Evolutionary conservation across 2,888 invertebrate species (phyloP).

Genomic region (Mycogona germanica): DNA sequence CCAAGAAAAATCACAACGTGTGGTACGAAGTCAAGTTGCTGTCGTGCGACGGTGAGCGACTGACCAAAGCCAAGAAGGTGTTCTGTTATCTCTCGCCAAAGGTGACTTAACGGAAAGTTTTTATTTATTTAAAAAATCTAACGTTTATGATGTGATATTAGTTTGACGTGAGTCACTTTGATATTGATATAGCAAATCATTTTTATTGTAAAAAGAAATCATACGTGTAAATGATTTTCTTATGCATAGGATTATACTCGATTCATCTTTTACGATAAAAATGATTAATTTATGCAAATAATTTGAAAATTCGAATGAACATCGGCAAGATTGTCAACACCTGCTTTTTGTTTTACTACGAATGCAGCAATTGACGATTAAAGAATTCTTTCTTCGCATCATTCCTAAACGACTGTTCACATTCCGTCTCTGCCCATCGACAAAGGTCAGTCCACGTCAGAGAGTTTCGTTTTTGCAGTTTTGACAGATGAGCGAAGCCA

Average conservation of each 20-base stretch:
- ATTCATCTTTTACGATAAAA: no score
- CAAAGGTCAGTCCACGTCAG: conserved; percentile 44
- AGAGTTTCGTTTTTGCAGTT: background rate
- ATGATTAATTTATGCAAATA: no score
- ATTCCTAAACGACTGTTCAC: conserved; percentile 84
- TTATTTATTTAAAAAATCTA: no score
- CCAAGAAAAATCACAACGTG: conserved; percentile 69
- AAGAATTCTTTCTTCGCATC: conserved; percentile 84
- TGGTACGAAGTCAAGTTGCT: conserved; percentile 66
- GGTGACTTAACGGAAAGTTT: conserved; percentile 27
- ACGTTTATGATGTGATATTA: background rate
- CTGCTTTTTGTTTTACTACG: conserved; percentile 17
- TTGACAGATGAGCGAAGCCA: background rate
- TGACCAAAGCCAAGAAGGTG: conserved; percentile 69
- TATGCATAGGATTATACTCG: no score
- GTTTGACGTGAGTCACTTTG: no score
- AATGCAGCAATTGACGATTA: conserved; percentile 63
- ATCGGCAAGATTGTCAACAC: no score
- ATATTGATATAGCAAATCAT: background rate
- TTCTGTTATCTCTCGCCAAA: conserved; percentile 82
- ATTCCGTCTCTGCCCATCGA: conserved; percentile 84
- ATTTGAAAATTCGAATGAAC: no score
- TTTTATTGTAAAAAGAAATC: conserved; percentile 1
- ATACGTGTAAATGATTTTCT: no score
- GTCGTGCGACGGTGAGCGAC: conserved; percentile 46